Evolutionary conservation across 2,113 vertebrate species (phyloP), one percentile per base, ranked within the genome.

Genomic region (Numida meleagris): DNA sequence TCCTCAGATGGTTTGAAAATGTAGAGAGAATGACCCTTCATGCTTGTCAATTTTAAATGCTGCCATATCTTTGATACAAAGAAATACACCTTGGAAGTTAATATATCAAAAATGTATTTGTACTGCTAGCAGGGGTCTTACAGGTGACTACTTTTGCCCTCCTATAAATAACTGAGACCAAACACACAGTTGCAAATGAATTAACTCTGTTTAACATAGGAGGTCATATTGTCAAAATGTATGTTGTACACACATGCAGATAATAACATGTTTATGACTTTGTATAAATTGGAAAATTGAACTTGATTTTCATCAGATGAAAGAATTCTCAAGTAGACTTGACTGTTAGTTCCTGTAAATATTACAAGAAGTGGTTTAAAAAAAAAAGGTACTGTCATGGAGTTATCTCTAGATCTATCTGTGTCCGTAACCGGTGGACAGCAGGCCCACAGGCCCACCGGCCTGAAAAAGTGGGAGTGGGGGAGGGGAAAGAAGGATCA

Each of bases 161-260:
- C 10, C 59, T 89, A 20, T 51, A n/a, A 84, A 27, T 57, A n/a
- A 38, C 50, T 40, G 18, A 2, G 5, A 29, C 16, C 34, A 8
- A 17, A 66, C 59, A 34, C 0, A 0, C 2, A 62, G 31, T 10
- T 71, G 25, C 38, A 65, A 9, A 21, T 25, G 29, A 63, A 72
- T 3, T 24, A 15, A 40, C 29, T n/a, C 6, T 4, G 12, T 58
- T 14, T 63, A 59, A 65, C 2, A 1, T 1, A 23, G 14, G 29
- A 36, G 29, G n/a, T 29, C 50, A 43, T 57, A 68, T 1, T 55
- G 33, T 36, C 53, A 67, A 24, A 8, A 42, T 4, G 6, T 36
- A 43, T 40, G 10, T 58, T 43, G 38, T 36, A 70, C 19, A 33
- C 40, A 36, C 38, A 40, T 5, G 29, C 7, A 88, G 62, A 59